These are phyloP conservation scores for Itoplectis maculator DNA, from an alignment of 2,888 invertebrate species.

Conservation along the genomic window DNA sequence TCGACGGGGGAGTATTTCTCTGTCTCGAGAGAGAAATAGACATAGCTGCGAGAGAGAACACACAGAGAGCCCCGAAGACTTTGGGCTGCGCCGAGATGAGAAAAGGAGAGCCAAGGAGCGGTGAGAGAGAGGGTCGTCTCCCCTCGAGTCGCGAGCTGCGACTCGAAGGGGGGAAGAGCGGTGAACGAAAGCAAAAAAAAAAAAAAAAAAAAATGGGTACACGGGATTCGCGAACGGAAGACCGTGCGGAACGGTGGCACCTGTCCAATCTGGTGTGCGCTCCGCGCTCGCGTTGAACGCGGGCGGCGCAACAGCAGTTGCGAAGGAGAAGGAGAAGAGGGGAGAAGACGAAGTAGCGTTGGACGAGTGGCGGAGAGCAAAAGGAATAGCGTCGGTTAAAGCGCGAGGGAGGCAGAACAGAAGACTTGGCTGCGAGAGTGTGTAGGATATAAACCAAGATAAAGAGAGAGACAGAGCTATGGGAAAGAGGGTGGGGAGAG, in stretches of 20 bases:
- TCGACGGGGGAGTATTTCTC: slow-evolving; percentile 49
- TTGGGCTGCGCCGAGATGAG: slow-evolving; percentile 18
- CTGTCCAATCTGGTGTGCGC: slow-evolving; percentile 66
- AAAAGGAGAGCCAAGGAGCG: not conserved
- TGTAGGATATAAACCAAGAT: slow-evolving; percentile 50
- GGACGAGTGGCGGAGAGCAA: slow-evolving; percentile 31
- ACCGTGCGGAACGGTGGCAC: slow-evolving; percentile 62
- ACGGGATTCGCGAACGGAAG: slow-evolving; percentile 63
- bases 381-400: slow-evolving; percentile 38
- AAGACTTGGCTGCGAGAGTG: slow-evolving; percentile 44
- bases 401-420: slow-evolving; percentile 32
- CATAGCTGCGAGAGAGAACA: slow-evolving; percentile 14
- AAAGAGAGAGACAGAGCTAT: slow-evolving; percentile 70
- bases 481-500: too few relatives aligned
- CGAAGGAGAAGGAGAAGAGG: slow-evolving; percentile 5
- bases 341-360: slow-evolving; percentile 12
- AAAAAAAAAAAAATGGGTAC: slow-evolving; percentile 55
- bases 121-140: slow-evolving; percentile 2
- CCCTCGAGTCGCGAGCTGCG: slow-evolving; percentile 2
- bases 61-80: not conserved
- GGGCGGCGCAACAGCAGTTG: slow-evolving; percentile 28
- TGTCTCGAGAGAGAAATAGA: slow-evolving; percentile 37
- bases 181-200: slow-evolving; percentile 35
- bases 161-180: slow-evolving; percentile 12
- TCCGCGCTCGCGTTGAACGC: slow-evolving; percentile 49